A percentile compares a stretch with the other conserved stretches of the same genome.
Conservation (phyloP, 2,888 invertebrate species). For the Cosmorhoe ocellata region DNA sequence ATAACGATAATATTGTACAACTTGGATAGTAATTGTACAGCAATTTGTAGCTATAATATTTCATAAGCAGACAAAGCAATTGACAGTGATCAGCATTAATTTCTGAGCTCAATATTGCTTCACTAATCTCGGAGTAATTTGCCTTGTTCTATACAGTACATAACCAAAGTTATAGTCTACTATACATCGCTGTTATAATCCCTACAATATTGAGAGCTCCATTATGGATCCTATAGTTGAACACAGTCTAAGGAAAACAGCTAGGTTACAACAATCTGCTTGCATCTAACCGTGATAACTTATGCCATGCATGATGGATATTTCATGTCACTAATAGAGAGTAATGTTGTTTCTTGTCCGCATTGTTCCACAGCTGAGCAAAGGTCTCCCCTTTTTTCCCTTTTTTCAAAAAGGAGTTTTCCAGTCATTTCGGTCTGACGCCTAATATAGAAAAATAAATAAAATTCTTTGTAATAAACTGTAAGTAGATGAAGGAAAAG, state of each 20-base stretch:
- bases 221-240: constrained; percentile 7
- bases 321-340: too few relatives aligned
- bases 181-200: constrained; percentile 26
- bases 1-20: too few relatives aligned
- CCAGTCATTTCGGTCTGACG: too few relatives aligned
- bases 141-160: constrained; percentile 15
- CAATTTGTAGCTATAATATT: background rate
- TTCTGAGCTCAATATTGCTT: constrained; percentile 26
- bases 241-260: constrained; percentile 3
- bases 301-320: too few relatives aligned
- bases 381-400: too few relatives aligned
- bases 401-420: too few relatives aligned
- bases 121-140: constrained; percentile 35
- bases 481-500: too few relatives aligned
- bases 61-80: constrained; percentile 8
- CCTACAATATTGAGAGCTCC: constrained; percentile 18
- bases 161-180: constrained; percentile 25
- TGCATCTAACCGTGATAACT: too few relatives aligned
- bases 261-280: background rate
- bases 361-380: too few relatives aligned
- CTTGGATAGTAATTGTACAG: background rate
- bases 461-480: too few relatives aligned
- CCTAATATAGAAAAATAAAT: too few relatives aligned
- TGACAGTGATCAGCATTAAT: constrained; percentile 18
- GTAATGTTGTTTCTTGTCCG: too few relatives aligned